A percentile compares a stretch with the other conserved stretches of the same genome.
These are phyloP conservation scores for Lepidurus arcticus DNA, from an alignment of 1,140 invertebrate species.

Conservation along the genomic window DNA sequence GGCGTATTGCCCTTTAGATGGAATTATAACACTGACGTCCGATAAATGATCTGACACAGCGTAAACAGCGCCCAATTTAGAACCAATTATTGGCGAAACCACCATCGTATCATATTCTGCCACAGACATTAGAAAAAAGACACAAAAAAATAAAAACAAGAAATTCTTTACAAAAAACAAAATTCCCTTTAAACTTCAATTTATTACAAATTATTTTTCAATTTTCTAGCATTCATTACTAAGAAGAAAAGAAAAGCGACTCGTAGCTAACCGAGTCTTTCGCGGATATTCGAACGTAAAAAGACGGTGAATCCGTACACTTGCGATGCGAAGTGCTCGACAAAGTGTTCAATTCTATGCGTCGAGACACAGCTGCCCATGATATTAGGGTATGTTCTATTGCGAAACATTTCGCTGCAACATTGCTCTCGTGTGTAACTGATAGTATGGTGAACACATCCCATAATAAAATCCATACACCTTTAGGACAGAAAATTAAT, in stretches of 20 bases:
- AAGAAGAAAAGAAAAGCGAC: too few relatives aligned
- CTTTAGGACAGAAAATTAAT: neutral
- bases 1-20: conserved; percentile 28
- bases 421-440: conserved; percentile 30
- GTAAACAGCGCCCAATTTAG: conserved; percentile 23
- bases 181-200: too few relatives aligned
- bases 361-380: conserved; percentile 16
- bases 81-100: conserved; percentile 22
- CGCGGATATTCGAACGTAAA: neutral
- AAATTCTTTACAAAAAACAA: too few relatives aligned
- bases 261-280: neutral
- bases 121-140: neutral
- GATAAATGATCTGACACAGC: conserved; percentile 31
- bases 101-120: conserved; percentile 29
- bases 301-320: neutral
- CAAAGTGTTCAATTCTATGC: neutral
- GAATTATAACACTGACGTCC: conserved; percentile 25
- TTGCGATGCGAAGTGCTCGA: neutral
- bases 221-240: too few relatives aligned
- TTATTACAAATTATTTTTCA: too few relatives aligned
- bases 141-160: too few relatives aligned
- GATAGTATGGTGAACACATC: conserved; percentile 23
- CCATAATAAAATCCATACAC: conserved; percentile 28
- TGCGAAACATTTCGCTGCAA: conserved; percentile 27
- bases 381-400: conserved; percentile 9